phyloP scores from a whole-genome alignment of 2,888 invertebrate genomes.

The Odontomyia ornata region DNA sequence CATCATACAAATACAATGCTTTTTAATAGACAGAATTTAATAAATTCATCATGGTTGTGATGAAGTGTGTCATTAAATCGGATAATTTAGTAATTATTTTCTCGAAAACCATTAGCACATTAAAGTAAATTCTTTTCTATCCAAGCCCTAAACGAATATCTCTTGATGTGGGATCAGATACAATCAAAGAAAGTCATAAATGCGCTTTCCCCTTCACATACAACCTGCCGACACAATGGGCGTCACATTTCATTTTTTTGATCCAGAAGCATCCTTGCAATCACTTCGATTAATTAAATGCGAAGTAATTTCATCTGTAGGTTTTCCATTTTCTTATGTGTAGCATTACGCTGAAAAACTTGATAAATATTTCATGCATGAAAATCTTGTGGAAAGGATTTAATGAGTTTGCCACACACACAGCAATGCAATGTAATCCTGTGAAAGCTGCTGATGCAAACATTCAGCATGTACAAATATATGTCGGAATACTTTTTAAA shows the following conservation, averaged over 20 bases:
- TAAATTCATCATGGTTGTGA: background rate
- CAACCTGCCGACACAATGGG: constrained; percentile 1
- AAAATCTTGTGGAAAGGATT: constrained; percentile 32
- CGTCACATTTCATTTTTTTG: constrained; percentile 20
- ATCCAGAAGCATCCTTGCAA: constrained; percentile 15
- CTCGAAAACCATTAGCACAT: constrained; percentile 14
- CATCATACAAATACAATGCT: background rate
- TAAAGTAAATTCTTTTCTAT: constrained; percentile 4
- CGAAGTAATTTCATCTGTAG: constrained; percentile 32
- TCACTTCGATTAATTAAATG: constrained; percentile 40
- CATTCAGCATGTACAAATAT: no score
- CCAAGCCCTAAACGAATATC: background rate
- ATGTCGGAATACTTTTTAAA: no score
- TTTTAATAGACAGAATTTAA: background rate
- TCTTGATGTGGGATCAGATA: background rate
- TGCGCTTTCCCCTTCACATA: background rate
- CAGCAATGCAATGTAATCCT: background rate
- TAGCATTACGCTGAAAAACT: constrained; percentile 20
- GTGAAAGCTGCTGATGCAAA: background rate
- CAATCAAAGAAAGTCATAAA: background rate
- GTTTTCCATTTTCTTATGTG: constrained; percentile 5
- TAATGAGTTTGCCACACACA: constrained; percentile 30
- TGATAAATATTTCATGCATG: constrained; percentile 43
- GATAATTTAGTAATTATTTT: constrained; percentile 25
- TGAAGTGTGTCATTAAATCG: background rate